phyloP scores from a whole-genome alignment of 2,888 invertebrate species.

The Meta bourneti region DNA sequence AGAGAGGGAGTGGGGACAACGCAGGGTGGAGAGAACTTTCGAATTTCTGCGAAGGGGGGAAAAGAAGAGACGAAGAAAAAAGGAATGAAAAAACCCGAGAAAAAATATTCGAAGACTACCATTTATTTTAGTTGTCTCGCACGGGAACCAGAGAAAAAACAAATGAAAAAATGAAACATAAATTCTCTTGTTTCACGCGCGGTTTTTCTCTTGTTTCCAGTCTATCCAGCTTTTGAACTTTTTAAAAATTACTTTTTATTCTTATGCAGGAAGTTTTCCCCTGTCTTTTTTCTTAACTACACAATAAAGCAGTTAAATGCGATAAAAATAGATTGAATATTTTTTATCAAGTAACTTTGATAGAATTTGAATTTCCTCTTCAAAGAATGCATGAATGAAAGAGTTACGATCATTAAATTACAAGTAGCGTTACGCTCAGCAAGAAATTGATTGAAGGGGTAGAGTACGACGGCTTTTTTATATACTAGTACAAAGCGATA shows the following conservation, averaged over 20 bases:
- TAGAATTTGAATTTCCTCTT: conserved; percentile 51
- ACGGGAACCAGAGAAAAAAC: conserved; percentile 37
- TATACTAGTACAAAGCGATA: no score
- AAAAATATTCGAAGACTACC: conserved; percentile 72
- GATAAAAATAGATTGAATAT: conserved; percentile 54
- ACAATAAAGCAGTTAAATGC: conserved; percentile 55
- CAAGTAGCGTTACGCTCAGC: conserved; percentile 11
- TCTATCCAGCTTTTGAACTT: conserved; percentile 66
- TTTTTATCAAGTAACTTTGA: conserved; percentile 41
- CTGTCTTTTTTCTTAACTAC: conserved; percentile 41
- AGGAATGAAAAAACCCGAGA: conserved; percentile 32
- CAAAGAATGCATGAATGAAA: conserved; percentile 37
- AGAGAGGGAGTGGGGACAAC: conserved; percentile 33
- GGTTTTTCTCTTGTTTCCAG: conserved; percentile 68
- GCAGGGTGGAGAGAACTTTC: conserved; percentile 51
- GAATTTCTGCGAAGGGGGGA: conserved; percentile 38
- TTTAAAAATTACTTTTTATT: conserved; percentile 66
- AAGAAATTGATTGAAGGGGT: conserved; percentile 27
- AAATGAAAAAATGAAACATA: conserved; percentile 69
- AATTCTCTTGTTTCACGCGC: conserved; percentile 71
- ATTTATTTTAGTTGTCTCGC: conserved; percentile 72
- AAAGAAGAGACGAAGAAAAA: conserved; percentile 17
- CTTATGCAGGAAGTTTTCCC: conserved; percentile 56
- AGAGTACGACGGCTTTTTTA: conserved; percentile 9
- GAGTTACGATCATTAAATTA: conserved; percentile 42